Evolutionary conservation across 2,888 invertebrate genomes (phyloP).

Genomic region (Ochropacha duplaris): DNA sequence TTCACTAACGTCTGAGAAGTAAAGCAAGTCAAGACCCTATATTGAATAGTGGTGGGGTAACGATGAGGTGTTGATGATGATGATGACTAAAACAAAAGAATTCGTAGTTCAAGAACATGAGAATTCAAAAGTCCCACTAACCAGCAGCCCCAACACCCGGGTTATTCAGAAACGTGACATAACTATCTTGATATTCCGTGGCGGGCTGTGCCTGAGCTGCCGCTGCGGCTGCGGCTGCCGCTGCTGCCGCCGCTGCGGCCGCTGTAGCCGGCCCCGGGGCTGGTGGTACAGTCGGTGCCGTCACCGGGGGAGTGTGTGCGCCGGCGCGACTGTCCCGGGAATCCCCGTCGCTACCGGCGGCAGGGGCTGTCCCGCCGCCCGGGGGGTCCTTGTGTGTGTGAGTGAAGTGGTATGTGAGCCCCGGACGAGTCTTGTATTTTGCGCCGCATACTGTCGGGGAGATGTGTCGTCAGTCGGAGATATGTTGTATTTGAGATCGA

Average conservation of each 20-base stretch:
- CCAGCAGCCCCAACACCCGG: slow-evolving; percentile 67
- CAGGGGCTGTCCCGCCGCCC: slow-evolving; percentile 45
- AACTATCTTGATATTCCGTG: slow-evolving; percentile 86
- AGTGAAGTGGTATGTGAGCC: slow-evolving; percentile 97
- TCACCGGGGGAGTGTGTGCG: slow-evolving; percentile 84
- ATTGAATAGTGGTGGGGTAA: neutral
- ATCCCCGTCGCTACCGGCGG: slow-evolving; percentile 59
- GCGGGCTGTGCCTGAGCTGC: slow-evolving; percentile 52
- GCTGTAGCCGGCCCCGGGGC: slow-evolving; percentile 38
- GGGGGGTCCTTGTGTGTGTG: slow-evolving; percentile 90
- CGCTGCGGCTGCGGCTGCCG: slow-evolving; percentile 28
- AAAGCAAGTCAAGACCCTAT: too few species aligned
- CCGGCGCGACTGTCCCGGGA: slow-evolving; percentile 84
- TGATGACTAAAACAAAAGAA: slow-evolving; percentile 15
- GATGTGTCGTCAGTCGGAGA: neutral
- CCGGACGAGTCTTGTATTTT: slow-evolving; percentile 97
- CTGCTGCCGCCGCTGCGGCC: slow-evolving; percentile 58
- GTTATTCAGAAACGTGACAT: slow-evolving; percentile 86
- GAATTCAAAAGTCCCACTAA: slow-evolving; percentile 17
- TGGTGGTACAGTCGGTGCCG: slow-evolving; percentile 28
- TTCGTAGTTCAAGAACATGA: slow-evolving; percentile 7
- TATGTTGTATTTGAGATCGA: neutral
- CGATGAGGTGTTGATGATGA: slow-evolving; percentile 2
- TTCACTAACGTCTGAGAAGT: too few species aligned
- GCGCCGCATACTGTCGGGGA: slow-evolving; percentile 92